Percentiles rank a stretch among this genome's conserved stretches.
These are phyloP conservation scores for Augiades crinisus DNA, from an alignment of 2,888 invertebrate species.

Conservation along the genomic window DNA sequence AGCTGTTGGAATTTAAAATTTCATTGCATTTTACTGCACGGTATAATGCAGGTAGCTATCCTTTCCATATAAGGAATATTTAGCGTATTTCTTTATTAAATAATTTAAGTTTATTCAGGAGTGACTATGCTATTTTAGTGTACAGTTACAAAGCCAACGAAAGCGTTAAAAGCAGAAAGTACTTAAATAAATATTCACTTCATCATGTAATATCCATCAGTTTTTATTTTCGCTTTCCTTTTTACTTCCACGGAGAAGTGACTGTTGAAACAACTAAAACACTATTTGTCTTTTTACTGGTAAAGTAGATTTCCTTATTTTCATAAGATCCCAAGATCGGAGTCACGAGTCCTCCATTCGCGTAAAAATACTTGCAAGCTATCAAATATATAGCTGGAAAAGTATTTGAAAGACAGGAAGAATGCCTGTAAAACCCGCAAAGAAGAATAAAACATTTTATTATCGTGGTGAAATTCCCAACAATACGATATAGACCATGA, in stretches of 20 bases:
- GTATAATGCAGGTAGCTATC: neutral
- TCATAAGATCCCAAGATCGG: neutral
- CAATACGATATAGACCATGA: conserved; percentile 23
- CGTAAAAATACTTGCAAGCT: conserved; percentile 10
- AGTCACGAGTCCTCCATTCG: neutral
- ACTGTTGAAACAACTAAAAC: neutral
- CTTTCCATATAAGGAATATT: neutral
- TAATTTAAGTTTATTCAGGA: too few relatives aligned
- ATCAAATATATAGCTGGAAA: conserved; percentile 12
- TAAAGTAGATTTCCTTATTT: neutral
- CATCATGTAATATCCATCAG: too few relatives aligned
- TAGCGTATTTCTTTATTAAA: too few relatives aligned
- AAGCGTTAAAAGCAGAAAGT: too few relatives aligned
- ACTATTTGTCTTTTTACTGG: neutral
- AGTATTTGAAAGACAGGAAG: conserved; percentile 18
- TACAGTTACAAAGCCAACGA: too few relatives aligned
- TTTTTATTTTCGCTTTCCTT: neutral
- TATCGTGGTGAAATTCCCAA: conserved; percentile 24
- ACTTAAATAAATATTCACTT: too few relatives aligned
- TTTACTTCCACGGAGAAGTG: neutral
- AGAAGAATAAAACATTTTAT: conserved; percentile 26
- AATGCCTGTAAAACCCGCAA: conserved; percentile 24
- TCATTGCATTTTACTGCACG: neutral
- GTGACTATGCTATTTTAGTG: too few relatives aligned
- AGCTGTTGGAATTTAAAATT: neutral